Evolutionary conservation across 2,888 invertebrate species (phyloP), one percentile per base, ranked within the genome.

Genomic region (Chirona hameri): DNA sequence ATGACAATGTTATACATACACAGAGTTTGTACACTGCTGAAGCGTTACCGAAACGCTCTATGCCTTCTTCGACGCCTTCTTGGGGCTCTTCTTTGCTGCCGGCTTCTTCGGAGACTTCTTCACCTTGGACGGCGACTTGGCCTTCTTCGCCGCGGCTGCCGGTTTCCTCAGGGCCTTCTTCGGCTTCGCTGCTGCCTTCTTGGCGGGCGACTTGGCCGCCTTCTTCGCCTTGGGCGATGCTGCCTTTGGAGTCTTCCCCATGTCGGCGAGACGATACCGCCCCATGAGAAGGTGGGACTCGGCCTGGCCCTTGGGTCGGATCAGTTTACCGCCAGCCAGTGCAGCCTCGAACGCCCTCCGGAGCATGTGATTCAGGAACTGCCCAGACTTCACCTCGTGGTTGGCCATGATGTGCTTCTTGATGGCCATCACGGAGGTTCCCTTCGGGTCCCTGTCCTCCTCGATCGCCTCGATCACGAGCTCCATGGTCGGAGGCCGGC

Each of bases 381-480:
- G 18, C 27, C 52, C n/a, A 15, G 80, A 55, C 80, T 80, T 82
- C 31, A 82, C 81, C 60, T 39, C 82, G 79, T 81, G 55, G 80
- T 79, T 80, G 29, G 85, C 85, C 81, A 86, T 82, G 83, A 89
- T 88, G 86, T 88, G 88, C 84, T 89, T 89, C 81, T 88, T 85
- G 84, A 89, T 88, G 24, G 89, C 89, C 84, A 88, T 88, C 83
- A 88, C 86, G 7, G 89, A 89, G 31, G 88, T 88, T 39, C 89
- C 89, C 83, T 87, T 87, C 60, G 88, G 86, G 82, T 89, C 89
- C 85, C 88, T 89, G 83, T 89, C 85, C n/a, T 85, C 7, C 69
- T 84, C 85, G 83, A 89, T 85, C 60, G 88, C 89, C 5, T 86
- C 86, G 82, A 86, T 86, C 84, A 89, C 87, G 89, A 89, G 89